Conservation (phyloP, 2,888 invertebrate species). For the Diarsia mendica region DNA sequence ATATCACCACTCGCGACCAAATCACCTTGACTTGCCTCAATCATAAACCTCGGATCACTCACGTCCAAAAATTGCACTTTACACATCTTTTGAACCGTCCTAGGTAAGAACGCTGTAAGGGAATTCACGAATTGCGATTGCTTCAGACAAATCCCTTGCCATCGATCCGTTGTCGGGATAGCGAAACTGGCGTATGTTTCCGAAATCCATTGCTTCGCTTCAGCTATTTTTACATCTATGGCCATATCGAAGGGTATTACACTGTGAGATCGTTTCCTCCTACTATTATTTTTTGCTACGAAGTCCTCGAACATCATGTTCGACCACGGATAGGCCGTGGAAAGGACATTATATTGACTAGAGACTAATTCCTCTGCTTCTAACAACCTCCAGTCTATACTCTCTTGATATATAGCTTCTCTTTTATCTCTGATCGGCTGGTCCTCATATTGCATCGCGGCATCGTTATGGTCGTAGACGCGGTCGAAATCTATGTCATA, state of each 20-base stretch:
- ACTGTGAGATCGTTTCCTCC: slow-evolving; percentile 87
- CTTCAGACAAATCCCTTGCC: slow-evolving; percentile 95
- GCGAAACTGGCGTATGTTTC: slow-evolving; percentile 96
- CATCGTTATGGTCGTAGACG: slow-evolving; percentile 89
- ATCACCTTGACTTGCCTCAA: slow-evolving; percentile 95
- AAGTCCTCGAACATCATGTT: slow-evolving; percentile 89
- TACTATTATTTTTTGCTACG: slow-evolving; percentile 87
- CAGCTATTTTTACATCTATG: slow-evolving; percentile 92
- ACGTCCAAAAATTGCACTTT: slow-evolving; percentile 94
- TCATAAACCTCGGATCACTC: slow-evolving; percentile 93
- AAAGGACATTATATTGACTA: slow-evolving; percentile 88
- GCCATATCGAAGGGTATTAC: slow-evolving; percentile 89
- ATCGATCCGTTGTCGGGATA: slow-evolving; percentile 95
- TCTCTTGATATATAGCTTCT: slow-evolving; percentile 79
- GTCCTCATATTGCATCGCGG: slow-evolving; percentile 85
- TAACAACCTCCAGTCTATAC: slow-evolving; percentile 86
- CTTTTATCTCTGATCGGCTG: slow-evolving; percentile 84
- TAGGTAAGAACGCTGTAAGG: slow-evolving; percentile 94
- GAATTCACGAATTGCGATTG: slow-evolving; percentile 95
- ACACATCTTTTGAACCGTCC: slow-evolving; percentile 93
- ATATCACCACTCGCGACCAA: slow-evolving; percentile 94
- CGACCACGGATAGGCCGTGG: slow-evolving; percentile 89
- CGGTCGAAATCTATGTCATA: slow-evolving; percentile 91
- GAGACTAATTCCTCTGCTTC: slow-evolving; percentile 85
- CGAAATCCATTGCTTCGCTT: slow-evolving; percentile 96